Percentiles rank a stretch among this genome's conserved stretches.
These are phyloP conservation scores for Gonioctena quinquepunctata DNA, from an alignment of 1,140 invertebrate genomes.

Conservation along the genomic window DNA sequence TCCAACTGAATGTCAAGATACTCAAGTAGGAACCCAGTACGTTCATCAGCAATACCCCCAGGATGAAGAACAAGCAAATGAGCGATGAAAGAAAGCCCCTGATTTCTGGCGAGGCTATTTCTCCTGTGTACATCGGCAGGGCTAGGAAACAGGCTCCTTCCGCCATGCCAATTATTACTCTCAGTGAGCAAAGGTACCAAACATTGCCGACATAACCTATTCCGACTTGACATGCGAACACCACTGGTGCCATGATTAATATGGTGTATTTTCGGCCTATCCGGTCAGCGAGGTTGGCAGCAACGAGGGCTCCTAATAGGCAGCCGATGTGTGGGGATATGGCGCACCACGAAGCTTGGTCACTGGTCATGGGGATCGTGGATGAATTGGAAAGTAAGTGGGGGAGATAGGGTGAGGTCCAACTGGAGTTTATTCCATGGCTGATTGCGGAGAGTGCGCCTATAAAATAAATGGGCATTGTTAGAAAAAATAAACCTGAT, in stretches of 20 bases:
- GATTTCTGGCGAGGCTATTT: constrained; percentile 68
- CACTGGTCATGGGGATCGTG: not conserved
- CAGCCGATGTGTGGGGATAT: constrained; percentile 54
- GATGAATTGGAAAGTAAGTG: not conserved
- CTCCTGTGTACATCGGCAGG: constrained; percentile 68
- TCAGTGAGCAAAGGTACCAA: constrained; percentile 51
- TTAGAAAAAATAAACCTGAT: too few species aligned
- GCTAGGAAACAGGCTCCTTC: constrained; percentile 67
- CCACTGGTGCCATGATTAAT: constrained; percentile 59
- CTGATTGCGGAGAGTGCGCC: not conserved
- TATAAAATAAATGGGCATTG: too few species aligned
- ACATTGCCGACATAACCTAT: constrained; percentile 60
- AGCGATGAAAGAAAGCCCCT: constrained; percentile 58
- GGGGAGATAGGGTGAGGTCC: not conserved
- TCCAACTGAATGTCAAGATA: constrained; percentile 61
- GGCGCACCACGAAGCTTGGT: constrained; percentile 51
- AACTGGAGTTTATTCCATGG: not conserved
- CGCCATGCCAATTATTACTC: constrained; percentile 64
- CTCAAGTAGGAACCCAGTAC: constrained; percentile 65
- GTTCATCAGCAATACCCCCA: constrained; percentile 72
- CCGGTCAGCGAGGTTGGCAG: constrained; percentile 56
- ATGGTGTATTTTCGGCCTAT: constrained; percentile 66
- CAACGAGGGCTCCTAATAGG: constrained; percentile 57
- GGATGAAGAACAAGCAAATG: constrained; percentile 32
- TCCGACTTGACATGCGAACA: constrained; percentile 66